Evolutionary conservation across 2,797 vertebrate species (phyloP), one percentile per base, ranked within the genome.

Genomic region (Rhabdomys pumilio): DNA sequence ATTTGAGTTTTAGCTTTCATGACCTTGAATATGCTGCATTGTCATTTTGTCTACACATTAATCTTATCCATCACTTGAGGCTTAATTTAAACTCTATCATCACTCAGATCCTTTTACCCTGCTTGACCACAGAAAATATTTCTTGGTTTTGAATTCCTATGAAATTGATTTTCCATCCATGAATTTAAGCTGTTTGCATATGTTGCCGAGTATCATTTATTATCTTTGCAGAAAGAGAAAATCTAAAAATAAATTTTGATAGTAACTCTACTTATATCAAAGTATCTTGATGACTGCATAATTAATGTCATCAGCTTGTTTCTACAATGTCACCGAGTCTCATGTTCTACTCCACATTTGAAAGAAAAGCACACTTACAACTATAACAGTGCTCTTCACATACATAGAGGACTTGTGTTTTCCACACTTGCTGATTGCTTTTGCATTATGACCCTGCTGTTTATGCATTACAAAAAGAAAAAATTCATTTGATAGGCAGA

Each of bases 211-310:
- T 77, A 77, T 93, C 22, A 59, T 57, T 89, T 41, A 77, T 83
- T 93, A 92, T 79, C 87, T 91, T 94, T 90, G 63, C 19, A 85
- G 44, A 67, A 96, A 65, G 75, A 72, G 29, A 90, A 95, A 96
- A 50, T 84, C 53, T 82, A 67, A 92, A 88, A 91, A 44, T 91
- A 12, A 75, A 93, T 80, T 88, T 96, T 87, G 20, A 67, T 57
- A 65, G 20, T 53, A 12, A 65, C 67, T 92, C 89, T 67, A 94
- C 83, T 90, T 65, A 67, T 72, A 55, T 79, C 19, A 50, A 79
- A 47, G 59, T 79, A 89, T 86, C 69, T 55, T 93, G 17, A 86
- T 90, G 55, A 79, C 2, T 82, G 72, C 19, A 91, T n/a, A 61
- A 31, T 59, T 75, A 73, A 87, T 82, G 53, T 82, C 50, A 84